phyloP scores from a whole-genome alignment of 2,888 invertebrate genomes.

The Periphyllus acericola region DNA sequence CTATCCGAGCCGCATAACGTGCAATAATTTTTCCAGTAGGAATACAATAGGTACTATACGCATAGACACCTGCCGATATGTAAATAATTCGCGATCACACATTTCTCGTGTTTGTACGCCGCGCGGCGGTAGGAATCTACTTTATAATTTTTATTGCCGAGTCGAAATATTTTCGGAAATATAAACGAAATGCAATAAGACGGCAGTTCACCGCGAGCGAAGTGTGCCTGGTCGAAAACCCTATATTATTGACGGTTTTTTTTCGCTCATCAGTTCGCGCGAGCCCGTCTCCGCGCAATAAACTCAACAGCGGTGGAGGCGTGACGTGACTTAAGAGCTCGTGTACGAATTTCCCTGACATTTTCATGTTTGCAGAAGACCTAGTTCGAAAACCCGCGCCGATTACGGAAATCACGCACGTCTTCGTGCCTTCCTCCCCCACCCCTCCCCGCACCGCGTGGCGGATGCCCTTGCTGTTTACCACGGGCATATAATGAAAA shows the following conservation, averaged over 20 bases:
- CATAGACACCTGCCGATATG: neutral
- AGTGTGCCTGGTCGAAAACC: neutral
- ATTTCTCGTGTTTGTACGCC: neutral
- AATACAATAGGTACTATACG: too few species aligned
- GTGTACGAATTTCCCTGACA: conserved; percentile 7
- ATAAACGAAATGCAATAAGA: conserved; percentile 21
- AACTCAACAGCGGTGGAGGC: conserved; percentile 10
- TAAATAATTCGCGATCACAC: neutral
- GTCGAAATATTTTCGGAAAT: neutral
- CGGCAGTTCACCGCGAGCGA: neutral
- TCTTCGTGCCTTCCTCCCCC: neutral
- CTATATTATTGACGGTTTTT: conserved; percentile 1
- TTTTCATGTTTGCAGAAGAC: conserved; percentile 32
- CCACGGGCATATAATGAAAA: neutral
- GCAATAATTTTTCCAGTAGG: too few species aligned
- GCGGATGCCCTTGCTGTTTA: conserved; percentile 14
- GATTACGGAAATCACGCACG: conserved; percentile 53
- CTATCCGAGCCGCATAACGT: too few species aligned
- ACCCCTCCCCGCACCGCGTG: too few species aligned
- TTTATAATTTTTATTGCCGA: neutral
- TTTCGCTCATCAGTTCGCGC: neutral
- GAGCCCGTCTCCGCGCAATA: conserved; percentile 15
- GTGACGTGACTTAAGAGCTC: conserved; percentile 41
- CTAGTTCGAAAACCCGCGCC: conserved; percentile 1
- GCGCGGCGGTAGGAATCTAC: neutral